A percentile compares a stretch with the other conserved stretches of the same genome.
These are phyloP conservation scores for Eilema griseolum DNA, from an alignment of 2,888 invertebrate genomes.

Conservation along the genomic window DNA sequence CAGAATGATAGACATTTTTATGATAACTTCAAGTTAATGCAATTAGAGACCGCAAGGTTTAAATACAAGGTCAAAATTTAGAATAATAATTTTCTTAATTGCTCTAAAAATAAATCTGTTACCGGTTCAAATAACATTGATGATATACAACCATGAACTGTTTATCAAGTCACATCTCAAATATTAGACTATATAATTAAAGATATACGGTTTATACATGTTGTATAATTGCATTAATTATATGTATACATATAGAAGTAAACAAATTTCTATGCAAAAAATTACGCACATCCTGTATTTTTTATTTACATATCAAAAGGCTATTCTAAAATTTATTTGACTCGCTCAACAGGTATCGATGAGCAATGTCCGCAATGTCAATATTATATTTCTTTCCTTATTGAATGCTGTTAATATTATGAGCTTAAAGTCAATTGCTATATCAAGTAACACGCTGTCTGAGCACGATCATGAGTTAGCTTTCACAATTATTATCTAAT, in stretches of 20 bases:
- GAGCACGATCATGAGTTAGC: background rate
- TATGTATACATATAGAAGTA: no score
- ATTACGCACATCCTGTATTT: constrained; percentile 18
- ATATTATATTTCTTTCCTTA: constrained; percentile 10
- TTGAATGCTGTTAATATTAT: background rate
- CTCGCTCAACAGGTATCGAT: background rate
- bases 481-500: background rate
- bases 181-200: constrained; percentile 16
- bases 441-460: background rate
- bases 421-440: background rate
- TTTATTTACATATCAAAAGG: constrained; percentile 7
- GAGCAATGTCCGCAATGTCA: constrained; percentile 10
- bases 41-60: constrained; percentile 24
- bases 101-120: constrained; percentile 7
- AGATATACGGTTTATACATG: constrained; percentile 7
- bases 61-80: constrained; percentile 44
- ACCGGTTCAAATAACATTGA: constrained; percentile 1
- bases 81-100: constrained; percentile 24
- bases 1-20: constrained; percentile 8
- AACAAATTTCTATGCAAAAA: background rate
- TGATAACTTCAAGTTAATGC: background rate
- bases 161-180: constrained; percentile 15
- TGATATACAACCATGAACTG: constrained; percentile 9
- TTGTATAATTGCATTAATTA: background rate
- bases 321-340: constrained; percentile 17